phyloP scores from a whole-genome alignment of 2,888 invertebrate genomes.

The Macropis europaea region DNA sequence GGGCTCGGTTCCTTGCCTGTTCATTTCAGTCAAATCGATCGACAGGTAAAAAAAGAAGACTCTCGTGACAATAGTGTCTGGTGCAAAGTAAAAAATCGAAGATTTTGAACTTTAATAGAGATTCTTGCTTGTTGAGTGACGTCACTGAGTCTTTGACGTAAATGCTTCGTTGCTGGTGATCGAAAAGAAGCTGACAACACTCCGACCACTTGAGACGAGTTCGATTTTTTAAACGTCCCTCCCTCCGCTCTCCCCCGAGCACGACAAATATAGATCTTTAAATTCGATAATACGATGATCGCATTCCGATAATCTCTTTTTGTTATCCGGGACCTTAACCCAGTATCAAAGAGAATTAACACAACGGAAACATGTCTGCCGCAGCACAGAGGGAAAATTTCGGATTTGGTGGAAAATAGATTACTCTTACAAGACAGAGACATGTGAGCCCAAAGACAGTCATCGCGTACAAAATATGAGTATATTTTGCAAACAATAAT shows the following conservation, averaged over 20 bases:
- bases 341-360: not conserved
- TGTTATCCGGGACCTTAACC: slow-evolving; percentile 15
- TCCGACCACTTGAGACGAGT: slow-evolving; percentile 45
- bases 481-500: too few species aligned
- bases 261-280: slow-evolving; percentile 42
- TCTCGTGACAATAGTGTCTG: too few species aligned
- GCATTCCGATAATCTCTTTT: slow-evolving; percentile 38
- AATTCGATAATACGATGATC: slow-evolving; percentile 52
- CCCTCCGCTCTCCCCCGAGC: slow-evolving; percentile 20
- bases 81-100: not conserved
- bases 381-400: not conserved
- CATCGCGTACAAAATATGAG: too few species aligned
- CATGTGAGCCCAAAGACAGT: too few species aligned
- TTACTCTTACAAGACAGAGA: too few species aligned
- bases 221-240: slow-evolving; percentile 54
- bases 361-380: not conserved
- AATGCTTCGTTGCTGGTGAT: slow-evolving; percentile 51
- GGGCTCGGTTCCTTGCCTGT: too few species aligned
- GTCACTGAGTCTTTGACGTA: slow-evolving; percentile 65
- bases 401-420: too few species aligned
- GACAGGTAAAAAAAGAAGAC: too few species aligned
- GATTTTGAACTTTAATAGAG: slow-evolving; percentile 7
- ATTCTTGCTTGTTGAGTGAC: slow-evolving; percentile 41
- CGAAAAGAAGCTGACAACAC: slow-evolving; percentile 52
- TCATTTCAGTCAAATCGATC: too few species aligned